Conservation (phyloP, 2,888 invertebrate genomes). For the Morpho deidamia region DNA sequence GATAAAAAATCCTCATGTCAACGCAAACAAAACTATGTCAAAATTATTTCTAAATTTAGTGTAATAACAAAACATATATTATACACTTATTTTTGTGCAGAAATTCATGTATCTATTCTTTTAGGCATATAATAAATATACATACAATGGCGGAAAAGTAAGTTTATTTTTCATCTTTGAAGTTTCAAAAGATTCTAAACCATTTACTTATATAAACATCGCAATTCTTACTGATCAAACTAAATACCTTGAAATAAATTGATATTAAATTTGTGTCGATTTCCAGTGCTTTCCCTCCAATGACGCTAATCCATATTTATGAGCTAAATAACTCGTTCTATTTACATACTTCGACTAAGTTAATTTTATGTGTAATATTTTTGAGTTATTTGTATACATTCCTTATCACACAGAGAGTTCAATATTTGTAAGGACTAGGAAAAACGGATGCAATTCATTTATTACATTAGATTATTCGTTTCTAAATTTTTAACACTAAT, state of each 20-base stretch:
- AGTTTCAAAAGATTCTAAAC: slow-evolving; percentile 37
- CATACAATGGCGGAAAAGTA: slow-evolving; percentile 66
- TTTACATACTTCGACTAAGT: too few species aligned
- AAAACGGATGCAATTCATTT: too few species aligned
- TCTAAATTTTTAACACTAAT: background rate
- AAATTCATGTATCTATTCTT: slow-evolving; percentile 50
- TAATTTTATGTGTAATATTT: background rate
- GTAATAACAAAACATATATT: slow-evolving; percentile 52
- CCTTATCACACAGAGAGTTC: background rate
- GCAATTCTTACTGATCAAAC: slow-evolving; percentile 5
- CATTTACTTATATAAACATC: slow-evolving; percentile 40
- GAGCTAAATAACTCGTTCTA: background rate
- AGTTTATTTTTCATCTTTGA: slow-evolving; percentile 39
- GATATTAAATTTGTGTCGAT: slow-evolving; percentile 4
- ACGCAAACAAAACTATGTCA: slow-evolving; percentile 75
- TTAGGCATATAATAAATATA: slow-evolving; percentile 34
- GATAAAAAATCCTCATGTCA: slow-evolving; percentile 50
- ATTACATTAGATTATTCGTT: slow-evolving; percentile 1
- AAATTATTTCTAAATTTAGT: slow-evolving; percentile 68
- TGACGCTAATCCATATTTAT: background rate
- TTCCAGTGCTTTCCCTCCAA: slow-evolving; percentile 4
- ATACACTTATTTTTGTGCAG: slow-evolving; percentile 47
- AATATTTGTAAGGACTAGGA: too few species aligned
- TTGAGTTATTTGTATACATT: background rate
- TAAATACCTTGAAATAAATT: slow-evolving; percentile 8